phyloP scores from a whole-genome alignment of 2,113 vertebrate genomes.

The Gracilinanus agilis region DNA sequence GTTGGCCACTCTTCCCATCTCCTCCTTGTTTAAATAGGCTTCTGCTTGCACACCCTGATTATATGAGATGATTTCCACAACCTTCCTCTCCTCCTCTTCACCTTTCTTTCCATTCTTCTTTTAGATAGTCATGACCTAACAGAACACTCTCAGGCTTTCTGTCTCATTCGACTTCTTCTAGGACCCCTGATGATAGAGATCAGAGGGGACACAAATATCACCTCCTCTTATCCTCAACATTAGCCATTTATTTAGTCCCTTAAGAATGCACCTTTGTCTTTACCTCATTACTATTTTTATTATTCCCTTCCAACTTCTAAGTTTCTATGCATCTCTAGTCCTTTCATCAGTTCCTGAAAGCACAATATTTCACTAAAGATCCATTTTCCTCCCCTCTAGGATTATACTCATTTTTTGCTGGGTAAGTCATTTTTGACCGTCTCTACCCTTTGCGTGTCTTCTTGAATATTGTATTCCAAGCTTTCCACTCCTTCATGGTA shows the following conservation, averaged over 20 bases:
- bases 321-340: neutral
- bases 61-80: neutral
- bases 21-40: no score
- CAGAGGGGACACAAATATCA: neutral
- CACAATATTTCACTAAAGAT: neutral
- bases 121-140: neutral
- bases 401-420: neutral
- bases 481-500: neutral
- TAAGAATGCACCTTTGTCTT: neutral
- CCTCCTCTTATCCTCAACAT: neutral
- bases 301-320: neutral
- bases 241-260: neutral
- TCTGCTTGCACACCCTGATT: no score
- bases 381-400: neutral
- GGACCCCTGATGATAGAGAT: neutral
- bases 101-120: neutral
- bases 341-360: neutral
- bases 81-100: neutral
- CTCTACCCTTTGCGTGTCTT: neutral
- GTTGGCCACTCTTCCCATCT: no score
- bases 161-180: neutral
- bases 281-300: neutral
- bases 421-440: neutral
- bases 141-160: neutral
- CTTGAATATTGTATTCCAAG: neutral